phyloP scores from a whole-genome alignment of 1,140 invertebrate species.

The Pseudobourletiella spinata region DNA sequence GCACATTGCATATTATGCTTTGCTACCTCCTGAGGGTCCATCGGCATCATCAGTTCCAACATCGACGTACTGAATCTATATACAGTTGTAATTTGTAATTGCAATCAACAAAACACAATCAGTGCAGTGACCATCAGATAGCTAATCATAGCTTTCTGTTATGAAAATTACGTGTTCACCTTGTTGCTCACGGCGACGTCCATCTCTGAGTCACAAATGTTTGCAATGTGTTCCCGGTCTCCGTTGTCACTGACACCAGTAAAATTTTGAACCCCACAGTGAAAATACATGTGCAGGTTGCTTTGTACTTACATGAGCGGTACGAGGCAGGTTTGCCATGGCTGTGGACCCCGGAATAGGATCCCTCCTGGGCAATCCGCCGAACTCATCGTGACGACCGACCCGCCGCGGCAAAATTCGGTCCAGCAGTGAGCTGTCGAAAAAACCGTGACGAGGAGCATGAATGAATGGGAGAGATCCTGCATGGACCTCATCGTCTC shows the following conservation, averaged over 20 bases:
- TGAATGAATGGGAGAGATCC: no score
- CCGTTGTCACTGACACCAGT: not conserved
- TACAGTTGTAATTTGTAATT: not conserved
- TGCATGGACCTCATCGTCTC: no score
- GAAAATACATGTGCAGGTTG: not conserved
- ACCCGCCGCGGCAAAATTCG: not conserved
- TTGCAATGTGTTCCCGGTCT: not conserved
- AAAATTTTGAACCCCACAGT: not conserved
- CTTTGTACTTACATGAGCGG: not conserved
- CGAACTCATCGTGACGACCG: not conserved
- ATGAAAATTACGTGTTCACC: not conserved
- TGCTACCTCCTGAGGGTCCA: not conserved
- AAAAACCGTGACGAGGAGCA: no score
- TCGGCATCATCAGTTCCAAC: not conserved
- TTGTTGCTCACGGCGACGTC: no score
- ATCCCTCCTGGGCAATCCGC: not conserved
- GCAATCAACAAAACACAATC: not conserved
- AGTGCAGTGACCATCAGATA: not conserved
- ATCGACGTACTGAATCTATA: constrained; percentile 7
- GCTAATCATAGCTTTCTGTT: not conserved
- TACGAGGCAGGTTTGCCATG: not conserved
- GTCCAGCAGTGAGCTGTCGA: no score
- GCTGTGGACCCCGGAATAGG: not conserved
- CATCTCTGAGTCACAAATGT: not conserved
- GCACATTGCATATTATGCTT: no score